Conservation (phyloP, 2,797 vertebrate genomes). For the Alcedo atthis region DNA sequence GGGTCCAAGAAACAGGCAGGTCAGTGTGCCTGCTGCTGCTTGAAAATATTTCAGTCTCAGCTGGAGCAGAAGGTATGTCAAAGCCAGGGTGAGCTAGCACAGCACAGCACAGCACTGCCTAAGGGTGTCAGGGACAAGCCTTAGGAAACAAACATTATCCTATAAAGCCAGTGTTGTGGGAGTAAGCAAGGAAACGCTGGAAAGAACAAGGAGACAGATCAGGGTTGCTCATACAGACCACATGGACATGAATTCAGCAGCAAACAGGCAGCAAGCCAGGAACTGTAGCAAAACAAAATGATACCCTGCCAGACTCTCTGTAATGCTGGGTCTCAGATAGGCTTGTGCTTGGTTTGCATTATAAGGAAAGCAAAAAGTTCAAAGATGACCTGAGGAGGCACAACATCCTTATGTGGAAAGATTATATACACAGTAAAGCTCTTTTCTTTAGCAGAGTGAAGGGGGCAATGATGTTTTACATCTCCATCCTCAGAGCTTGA, state of each 20-base stretch:
- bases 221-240: not conserved
- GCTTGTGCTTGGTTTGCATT: not conserved
- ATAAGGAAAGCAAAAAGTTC: not conserved
- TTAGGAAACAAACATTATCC: not conserved
- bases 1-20: not conserved
- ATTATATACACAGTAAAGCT: not conserved
- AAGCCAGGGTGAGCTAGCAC: not conserved
- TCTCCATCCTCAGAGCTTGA: not conserved
- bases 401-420: not conserved
- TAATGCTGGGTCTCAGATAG: not conserved
- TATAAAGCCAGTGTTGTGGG: not conserved
- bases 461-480: accelerated
- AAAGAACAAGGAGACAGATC: not conserved
- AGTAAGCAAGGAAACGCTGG: not conserved
- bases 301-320: not conserved
- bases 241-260: not conserved
- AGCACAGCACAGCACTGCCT: not conserved
- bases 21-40: not conserved
- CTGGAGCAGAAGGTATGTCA: not conserved
- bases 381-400: not conserved
- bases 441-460: not conserved
- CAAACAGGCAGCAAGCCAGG: constrained; percentile 2
- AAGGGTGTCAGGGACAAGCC: not conserved
- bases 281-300: not conserved
- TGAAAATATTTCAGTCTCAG: not conserved